These are phyloP conservation scores for Cromileptes altivelis DNA, from an alignment of 2,113 vertebrate genomes.

Conservation along the genomic window DNA sequence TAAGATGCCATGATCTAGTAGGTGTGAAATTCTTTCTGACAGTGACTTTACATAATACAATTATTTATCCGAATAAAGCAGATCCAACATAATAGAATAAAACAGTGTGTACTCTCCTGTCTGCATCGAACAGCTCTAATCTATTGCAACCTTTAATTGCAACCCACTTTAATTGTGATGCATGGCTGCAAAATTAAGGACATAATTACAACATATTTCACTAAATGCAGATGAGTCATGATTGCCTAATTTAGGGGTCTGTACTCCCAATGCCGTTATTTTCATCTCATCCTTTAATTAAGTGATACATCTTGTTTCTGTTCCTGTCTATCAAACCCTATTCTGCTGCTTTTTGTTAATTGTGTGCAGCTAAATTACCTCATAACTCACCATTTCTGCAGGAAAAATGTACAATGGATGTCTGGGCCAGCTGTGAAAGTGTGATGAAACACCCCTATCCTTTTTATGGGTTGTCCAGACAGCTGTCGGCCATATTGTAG, in stretches of 20 bases:
- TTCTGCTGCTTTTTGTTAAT: conserved; percentile 18
- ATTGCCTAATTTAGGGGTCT: neutral
- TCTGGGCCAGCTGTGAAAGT: conserved; percentile 65
- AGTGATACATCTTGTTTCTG: neutral
- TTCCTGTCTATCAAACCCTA: neutral
- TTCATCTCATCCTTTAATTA: conserved; percentile 5
- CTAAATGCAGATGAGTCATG: conserved; percentile 1
- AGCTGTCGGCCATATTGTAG: conserved; percentile 75
- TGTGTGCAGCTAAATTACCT: conserved; percentile 4
- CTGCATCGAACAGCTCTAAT: neutral
- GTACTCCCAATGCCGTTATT: neutral
- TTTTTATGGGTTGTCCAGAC: conserved; percentile 61
- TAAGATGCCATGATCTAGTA: neutral
- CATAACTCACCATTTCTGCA: conserved; percentile 22
- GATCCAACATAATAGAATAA: neutral
- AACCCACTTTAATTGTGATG: conserved; percentile 11
- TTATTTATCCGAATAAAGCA: neutral
- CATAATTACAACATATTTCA: conserved; percentile 4
- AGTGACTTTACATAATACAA: neutral
- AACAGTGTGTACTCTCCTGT: neutral
- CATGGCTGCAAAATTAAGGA: conserved; percentile 4
- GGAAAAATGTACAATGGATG: conserved; percentile 39
- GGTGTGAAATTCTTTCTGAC: neutral
- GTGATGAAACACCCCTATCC: conserved; percentile 53
- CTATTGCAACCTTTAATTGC: conserved; percentile 1